phyloP scores from a whole-genome alignment of 2,113 vertebrate species.

The Falco punctatus region DNA sequence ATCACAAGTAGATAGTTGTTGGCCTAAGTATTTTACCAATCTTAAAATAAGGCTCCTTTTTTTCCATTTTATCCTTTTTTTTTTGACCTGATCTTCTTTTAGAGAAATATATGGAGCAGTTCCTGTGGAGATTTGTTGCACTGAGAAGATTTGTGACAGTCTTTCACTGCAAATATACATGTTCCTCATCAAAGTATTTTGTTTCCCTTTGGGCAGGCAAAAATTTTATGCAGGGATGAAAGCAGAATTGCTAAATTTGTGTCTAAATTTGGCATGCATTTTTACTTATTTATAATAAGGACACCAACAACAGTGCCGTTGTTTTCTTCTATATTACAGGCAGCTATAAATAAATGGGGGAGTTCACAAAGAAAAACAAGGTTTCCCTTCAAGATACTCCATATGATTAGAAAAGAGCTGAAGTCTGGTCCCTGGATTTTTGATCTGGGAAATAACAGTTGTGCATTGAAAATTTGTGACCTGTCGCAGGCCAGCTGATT shows the following conservation, averaged over 20 bases:
- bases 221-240: neutral
- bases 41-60: neutral
- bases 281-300: slow-evolving; percentile 17
- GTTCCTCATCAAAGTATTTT: neutral
- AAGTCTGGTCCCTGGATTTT: neutral
- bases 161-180: neutral
- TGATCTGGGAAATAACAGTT: neutral
- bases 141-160: neutral
- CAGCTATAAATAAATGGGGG: neutral
- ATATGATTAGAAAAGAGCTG: neutral
- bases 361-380: neutral
- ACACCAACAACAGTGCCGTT: neutral
- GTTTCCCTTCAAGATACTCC: neutral
- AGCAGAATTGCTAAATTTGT: neutral
- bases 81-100: neutral
- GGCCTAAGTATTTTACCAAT: slow-evolving; percentile 18
- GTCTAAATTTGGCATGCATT: neutral
- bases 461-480: neutral
- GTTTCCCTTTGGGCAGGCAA: neutral
- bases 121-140: neutral
- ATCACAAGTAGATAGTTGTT: neutral
- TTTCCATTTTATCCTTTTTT: neutral
- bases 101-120: neutral
- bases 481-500: neutral
- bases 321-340: neutral